A percentile compares a stretch with the other conserved stretches of the same genome.
Evolutionary conservation across 2,888 invertebrate species (phyloP).

Genomic region (Drosophila silvestris): DNA sequence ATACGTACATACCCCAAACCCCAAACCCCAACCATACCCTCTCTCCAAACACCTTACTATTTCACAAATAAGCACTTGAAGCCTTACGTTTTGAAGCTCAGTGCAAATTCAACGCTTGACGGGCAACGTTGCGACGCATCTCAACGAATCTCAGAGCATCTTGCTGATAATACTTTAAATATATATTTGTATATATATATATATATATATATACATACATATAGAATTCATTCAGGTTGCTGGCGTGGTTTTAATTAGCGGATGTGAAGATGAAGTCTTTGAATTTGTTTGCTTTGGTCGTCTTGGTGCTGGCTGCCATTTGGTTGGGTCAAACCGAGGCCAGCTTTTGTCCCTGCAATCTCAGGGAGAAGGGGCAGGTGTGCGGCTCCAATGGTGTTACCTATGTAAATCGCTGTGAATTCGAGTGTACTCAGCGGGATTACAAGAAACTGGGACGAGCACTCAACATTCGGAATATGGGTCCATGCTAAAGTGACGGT

Average conservation of each 20-base stretch:
- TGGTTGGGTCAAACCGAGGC: constrained; percentile 64
- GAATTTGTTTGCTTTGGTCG: constrained; percentile 51
- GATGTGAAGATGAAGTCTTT: constrained; percentile 71
- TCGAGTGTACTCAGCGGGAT: constrained; percentile 90
- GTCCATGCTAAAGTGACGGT: constrained; percentile 59
- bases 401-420: constrained; percentile 97
- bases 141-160: constrained; percentile 6
- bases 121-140: constrained; percentile 21
- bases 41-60: not conserved
- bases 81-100: constrained; percentile 37
- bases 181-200: not conserved
- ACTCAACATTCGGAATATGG: constrained; percentile 67
- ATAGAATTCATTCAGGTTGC: not conserved
- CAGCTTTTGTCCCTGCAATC: constrained; percentile 92
- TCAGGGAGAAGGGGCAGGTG: constrained; percentile 92
- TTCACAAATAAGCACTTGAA: constrained; percentile 8
- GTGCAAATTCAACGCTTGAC: constrained; percentile 40
- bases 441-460: constrained; percentile 74
- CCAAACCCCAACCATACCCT: not conserved
- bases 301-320: constrained; percentile 40
- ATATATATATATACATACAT: not conserved
- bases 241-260: constrained; percentile 18
- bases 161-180: not conserved
- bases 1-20: not conserved
- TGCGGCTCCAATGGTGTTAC: constrained; percentile 96